Conservation (phyloP, 2,888 invertebrate genomes). For the Agonopterix alstromeriana region DNA sequence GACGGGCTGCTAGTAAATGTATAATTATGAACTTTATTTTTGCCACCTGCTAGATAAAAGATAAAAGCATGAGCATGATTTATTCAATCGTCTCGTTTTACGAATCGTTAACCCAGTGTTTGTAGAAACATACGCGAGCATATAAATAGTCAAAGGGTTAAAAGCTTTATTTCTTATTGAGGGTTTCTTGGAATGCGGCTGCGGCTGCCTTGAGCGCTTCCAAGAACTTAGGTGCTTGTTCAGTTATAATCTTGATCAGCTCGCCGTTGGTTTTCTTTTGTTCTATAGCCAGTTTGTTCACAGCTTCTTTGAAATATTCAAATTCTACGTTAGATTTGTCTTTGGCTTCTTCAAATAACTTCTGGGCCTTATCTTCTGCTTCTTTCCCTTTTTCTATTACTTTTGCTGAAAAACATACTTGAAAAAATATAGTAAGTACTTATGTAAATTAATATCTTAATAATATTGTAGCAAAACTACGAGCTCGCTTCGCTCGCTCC, state of each 20-base stretch:
- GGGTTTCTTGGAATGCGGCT: neutral
- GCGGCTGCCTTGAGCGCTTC: neutral
- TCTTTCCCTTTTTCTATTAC: constrained; percentile 3
- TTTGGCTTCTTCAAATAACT: neutral
- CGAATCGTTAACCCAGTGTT: constrained; percentile 42
- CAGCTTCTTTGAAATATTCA: neutral
- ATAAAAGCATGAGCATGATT: neutral
- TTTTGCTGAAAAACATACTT: constrained; percentile 3
- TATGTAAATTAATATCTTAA: no score
- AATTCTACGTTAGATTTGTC: neutral
- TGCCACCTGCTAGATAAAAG: no score
- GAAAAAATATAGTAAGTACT: neutral
- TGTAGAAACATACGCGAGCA: constrained; percentile 44
- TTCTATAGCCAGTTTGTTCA: neutral
- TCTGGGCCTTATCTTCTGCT: constrained; percentile 1
- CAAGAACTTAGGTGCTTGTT: constrained; percentile 10
- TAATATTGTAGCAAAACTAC: no score
- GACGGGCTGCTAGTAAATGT: no score
- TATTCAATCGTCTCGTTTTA: constrained; percentile 27
- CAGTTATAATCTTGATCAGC: constrained; percentile 13
- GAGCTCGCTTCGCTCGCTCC: no score
- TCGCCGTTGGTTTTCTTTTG: constrained; percentile 12
- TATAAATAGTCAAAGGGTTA: no score
- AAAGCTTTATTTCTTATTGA: neutral
- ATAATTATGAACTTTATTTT: no score